Evolutionary conservation across 1,140 invertebrate species (phyloP).

Genomic region (Leptinotarsa texana): DNA sequence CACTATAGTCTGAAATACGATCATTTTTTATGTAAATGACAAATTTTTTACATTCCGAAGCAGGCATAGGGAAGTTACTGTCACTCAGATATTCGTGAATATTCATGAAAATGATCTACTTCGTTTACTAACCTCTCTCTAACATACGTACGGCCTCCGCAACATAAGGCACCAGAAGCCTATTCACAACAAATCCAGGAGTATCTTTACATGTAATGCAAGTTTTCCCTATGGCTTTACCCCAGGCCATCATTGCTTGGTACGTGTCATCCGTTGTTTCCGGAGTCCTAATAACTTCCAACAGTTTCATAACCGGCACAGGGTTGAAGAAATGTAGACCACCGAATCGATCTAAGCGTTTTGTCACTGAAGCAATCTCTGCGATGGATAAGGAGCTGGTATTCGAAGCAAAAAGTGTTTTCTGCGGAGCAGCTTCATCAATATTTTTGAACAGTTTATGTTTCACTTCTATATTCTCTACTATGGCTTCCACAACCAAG

Average conservation of each 20-base stretch:
- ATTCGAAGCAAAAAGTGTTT: slow-evolving; percentile 84
- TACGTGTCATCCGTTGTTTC: slow-evolving; percentile 78
- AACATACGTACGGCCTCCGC: slow-evolving; percentile 74
- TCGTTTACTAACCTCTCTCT: slow-evolving; percentile 69
- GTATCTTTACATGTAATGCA: slow-evolving; percentile 84
- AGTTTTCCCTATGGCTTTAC: slow-evolving; percentile 76
- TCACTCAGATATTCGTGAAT: no score
- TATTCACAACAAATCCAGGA: slow-evolving; percentile 84
- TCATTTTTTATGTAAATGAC: no score
- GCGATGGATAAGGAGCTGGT: slow-evolving; percentile 85
- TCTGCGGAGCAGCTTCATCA: slow-evolving; percentile 64
- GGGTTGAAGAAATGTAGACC: slow-evolving; percentile 93
- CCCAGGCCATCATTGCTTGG: slow-evolving; percentile 73
- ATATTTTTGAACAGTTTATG: slow-evolving; percentile 74
- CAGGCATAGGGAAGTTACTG: no score
- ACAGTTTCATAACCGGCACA: slow-evolving; percentile 86
- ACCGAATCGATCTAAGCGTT: slow-evolving; percentile 65
- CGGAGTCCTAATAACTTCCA: slow-evolving; percentile 74
- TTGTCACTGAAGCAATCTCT: slow-evolving; percentile 77
- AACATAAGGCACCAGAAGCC: slow-evolving; percentile 78
- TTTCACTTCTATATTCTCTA: slow-evolving; percentile 82
- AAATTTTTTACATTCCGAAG: no score
- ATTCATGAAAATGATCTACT: neutral
- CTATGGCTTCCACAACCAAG: slow-evolving; percentile 86
- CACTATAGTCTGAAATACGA: no score